phyloP scores from a whole-genome alignment of 2,797 vertebrate species.

The Amphiprion clarkii region DNA sequence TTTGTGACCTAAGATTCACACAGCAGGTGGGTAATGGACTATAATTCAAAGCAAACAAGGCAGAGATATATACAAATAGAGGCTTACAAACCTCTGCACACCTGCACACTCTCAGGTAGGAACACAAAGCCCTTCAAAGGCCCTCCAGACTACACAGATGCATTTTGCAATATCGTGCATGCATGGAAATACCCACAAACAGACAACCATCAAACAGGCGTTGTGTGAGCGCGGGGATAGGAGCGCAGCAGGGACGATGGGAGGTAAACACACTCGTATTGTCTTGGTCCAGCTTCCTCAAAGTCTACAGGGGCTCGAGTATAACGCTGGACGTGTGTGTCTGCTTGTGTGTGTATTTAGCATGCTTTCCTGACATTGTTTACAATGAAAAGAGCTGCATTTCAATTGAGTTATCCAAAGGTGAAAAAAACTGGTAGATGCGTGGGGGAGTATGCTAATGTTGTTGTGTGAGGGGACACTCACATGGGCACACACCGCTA shows the following conservation, averaged over 20 bases:
- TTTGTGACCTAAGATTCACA: slow-evolving; percentile 71
- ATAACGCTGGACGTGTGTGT: slow-evolving; percentile 38
- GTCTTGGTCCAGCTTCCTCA: slow-evolving; percentile 61
- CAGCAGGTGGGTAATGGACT: slow-evolving; percentile 66
- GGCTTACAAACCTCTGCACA: slow-evolving; percentile 51
- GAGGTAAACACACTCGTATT: slow-evolving; percentile 71
- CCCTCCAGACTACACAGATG: slow-evolving; percentile 46
- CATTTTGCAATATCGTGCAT: slow-evolving; percentile 29
- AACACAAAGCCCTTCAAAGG: slow-evolving; percentile 65
- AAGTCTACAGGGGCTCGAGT: slow-evolving; percentile 37
- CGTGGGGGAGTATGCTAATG: slow-evolving; percentile 67
- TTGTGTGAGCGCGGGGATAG: slow-evolving; percentile 32
- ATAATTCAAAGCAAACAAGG: slow-evolving; percentile 57
- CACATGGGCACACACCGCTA: slow-evolving; percentile 23
- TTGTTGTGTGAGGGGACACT: slow-evolving; percentile 55
- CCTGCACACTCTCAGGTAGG: slow-evolving; percentile 61
- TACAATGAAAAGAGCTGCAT: slow-evolving; percentile 63
- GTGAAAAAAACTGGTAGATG: slow-evolving; percentile 38
- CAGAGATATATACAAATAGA: slow-evolving; percentile 49
- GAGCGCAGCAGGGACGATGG: slow-evolving; percentile 38
- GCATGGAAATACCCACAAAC: slow-evolving; percentile 42
- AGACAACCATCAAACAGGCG: slow-evolving; percentile 20
- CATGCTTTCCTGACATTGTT: slow-evolving; percentile 76
- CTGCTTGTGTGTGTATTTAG: slow-evolving; percentile 34
- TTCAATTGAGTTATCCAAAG: slow-evolving; percentile 62